These are phyloP conservation scores for Barbus barbus DNA, from an alignment of 2,113 vertebrate genomes.

Conservation along the genomic window DNA sequence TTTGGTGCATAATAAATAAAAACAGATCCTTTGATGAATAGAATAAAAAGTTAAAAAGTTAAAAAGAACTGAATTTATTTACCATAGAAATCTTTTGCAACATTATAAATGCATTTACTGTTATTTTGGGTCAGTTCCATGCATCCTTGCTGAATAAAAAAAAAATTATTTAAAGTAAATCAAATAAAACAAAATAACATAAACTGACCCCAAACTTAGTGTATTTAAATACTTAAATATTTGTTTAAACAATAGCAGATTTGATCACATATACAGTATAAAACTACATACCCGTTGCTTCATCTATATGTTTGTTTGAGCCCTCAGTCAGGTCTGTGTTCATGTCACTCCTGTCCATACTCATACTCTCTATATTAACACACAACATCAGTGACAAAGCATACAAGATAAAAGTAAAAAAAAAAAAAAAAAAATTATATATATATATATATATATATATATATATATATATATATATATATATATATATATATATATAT, in stretches of 20 bases:
- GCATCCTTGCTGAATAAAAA: neutral
- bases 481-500: too few relatives aligned
- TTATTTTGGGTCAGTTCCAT: neutral
- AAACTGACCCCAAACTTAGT: neutral
- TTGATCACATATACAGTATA: neutral
- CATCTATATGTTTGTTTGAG: neutral
- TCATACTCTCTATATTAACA: constrained; percentile 45
- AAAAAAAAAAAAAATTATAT: too few relatives aligned
- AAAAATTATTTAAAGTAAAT: too few relatives aligned
- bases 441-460: too few relatives aligned
- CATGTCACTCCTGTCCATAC: constrained; percentile 14
- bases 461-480: too few relatives aligned
- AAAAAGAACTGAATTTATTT: neutral
- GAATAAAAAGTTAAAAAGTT: too few relatives aligned
- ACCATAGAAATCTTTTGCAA: neutral
- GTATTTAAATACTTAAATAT: too few relatives aligned
- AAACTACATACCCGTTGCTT: constrained; percentile 26
- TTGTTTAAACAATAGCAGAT: neutral
- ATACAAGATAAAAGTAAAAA: too few relatives aligned
- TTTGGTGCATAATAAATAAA: too few relatives aligned
- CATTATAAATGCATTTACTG: neutral
- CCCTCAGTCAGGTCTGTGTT: neutral
- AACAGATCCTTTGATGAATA: too few relatives aligned
- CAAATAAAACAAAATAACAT: too few relatives aligned
- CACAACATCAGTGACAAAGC: too few relatives aligned